Evolutionary conservation across 2,113 vertebrate species (phyloP).

Genomic region (Melanocharis versteri): DNA sequence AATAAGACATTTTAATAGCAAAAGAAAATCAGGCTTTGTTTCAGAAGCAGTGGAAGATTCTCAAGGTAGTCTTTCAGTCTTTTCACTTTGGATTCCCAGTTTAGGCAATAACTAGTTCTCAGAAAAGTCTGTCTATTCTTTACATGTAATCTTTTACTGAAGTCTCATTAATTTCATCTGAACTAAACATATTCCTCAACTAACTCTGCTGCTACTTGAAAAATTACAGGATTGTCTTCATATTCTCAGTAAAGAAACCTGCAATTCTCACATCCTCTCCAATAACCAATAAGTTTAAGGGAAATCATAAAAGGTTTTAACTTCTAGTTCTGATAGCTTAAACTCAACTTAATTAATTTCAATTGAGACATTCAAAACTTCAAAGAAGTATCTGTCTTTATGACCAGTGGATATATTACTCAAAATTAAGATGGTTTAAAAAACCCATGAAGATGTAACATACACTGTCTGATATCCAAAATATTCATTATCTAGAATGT

Average conservation of each 20-base stretch:
- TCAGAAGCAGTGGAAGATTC: background rate
- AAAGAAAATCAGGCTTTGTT: background rate
- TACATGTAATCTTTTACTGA: background rate
- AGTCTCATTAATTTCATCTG: background rate
- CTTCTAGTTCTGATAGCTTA: background rate
- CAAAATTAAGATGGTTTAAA: background rate
- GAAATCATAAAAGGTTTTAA: background rate
- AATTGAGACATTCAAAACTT: background rate
- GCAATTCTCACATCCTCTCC: background rate
- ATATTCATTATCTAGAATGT: background rate
- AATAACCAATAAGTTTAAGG: background rate
- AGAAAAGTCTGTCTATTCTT: background rate
- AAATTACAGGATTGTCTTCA: background rate
- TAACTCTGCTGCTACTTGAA: background rate
- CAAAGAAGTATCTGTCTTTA: background rate
- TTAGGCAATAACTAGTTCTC: background rate
- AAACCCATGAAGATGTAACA: background rate
- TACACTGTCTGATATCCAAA: background rate
- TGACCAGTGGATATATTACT: background rate
- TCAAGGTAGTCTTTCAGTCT: background rate
- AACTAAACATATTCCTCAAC: background rate
- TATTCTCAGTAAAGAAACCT: background rate
- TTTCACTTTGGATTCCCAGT: background rate
- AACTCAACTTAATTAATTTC: background rate
- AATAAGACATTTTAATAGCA: background rate